These are phyloP conservation scores for Molanna angustata DNA, from an alignment of 2,888 invertebrate species.

Conservation along the genomic window DNA sequence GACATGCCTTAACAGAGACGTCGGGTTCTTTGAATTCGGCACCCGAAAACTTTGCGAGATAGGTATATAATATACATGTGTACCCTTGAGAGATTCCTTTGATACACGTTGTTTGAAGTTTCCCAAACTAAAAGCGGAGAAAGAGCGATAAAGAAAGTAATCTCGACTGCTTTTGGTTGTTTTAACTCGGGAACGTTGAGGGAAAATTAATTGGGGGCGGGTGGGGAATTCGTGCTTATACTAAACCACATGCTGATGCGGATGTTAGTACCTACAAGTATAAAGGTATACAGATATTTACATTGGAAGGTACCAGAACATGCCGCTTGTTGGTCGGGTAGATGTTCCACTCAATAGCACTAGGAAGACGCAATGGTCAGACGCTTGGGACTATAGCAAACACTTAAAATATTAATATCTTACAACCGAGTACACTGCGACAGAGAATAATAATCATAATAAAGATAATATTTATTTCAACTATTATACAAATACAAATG, in stretches of 20 bases:
- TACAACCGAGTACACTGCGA: too few species aligned
- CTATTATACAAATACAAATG: too few species aligned
- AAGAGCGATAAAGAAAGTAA: constrained; percentile 28
- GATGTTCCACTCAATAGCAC: constrained; percentile 1
- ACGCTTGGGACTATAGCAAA: too few species aligned
- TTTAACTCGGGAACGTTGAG: constrained; percentile 22
- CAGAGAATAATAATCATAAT: too few species aligned
- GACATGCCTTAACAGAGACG: too few species aligned
- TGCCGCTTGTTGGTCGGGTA: too few species aligned
- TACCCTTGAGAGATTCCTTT: constrained; percentile 20
- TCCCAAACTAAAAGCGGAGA: constrained; percentile 21
- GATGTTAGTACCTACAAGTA: too few species aligned
- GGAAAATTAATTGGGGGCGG: constrained; percentile 24
- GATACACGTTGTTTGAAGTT: constrained; percentile 22
- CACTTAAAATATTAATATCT: too few species aligned
- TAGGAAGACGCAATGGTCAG: background rate
- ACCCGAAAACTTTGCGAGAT: too few species aligned
- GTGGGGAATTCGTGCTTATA: constrained; percentile 11
- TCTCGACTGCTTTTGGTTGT: constrained; percentile 26
- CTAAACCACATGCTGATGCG: constrained; percentile 15
- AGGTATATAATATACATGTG: constrained; percentile 14
- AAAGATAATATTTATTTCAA: too few species aligned
- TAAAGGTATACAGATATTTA: background rate
- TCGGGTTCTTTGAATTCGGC: too few species aligned
- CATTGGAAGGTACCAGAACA: background rate